phyloP scores from a whole-genome alignment of 2,797 vertebrate genomes.

The Eulemur mongoz region DNA sequence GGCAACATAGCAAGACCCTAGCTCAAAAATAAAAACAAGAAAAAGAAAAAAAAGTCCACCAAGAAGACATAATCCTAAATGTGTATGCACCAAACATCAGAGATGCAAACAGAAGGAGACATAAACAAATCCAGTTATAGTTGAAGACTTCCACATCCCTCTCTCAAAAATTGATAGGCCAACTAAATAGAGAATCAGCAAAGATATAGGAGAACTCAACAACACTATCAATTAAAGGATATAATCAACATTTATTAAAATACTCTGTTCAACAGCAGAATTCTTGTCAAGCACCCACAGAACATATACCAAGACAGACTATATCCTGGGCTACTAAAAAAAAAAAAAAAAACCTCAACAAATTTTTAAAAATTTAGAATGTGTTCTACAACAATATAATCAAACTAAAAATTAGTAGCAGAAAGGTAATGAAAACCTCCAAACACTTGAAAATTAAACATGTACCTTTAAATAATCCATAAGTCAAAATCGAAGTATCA shows the following conservation, averaged over 20 bases:
- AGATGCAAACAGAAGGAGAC: background rate
- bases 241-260: background rate
- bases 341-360: background rate
- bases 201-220: background rate
- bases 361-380: background rate
- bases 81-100: background rate
- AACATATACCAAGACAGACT: background rate
- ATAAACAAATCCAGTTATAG: background rate
- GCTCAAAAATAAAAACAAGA: too few relatives aligned
- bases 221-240: background rate
- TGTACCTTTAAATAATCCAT: background rate
- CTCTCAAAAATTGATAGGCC: background rate
- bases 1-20: too few relatives aligned
- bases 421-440: background rate
- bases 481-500: background rate
- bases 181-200: background rate
- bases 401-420: background rate
- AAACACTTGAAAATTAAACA: background rate
- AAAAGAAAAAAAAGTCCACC: background rate
- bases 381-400: background rate
- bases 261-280: background rate
- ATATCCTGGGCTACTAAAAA: background rate
- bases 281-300: background rate
- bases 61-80: background rate
- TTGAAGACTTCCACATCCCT: background rate